Percentiles rank a stretch among this genome's conserved stretches.
Conservation (phyloP, 1,140 invertebrate genomes). For the Zaprionus africanus region DNA sequence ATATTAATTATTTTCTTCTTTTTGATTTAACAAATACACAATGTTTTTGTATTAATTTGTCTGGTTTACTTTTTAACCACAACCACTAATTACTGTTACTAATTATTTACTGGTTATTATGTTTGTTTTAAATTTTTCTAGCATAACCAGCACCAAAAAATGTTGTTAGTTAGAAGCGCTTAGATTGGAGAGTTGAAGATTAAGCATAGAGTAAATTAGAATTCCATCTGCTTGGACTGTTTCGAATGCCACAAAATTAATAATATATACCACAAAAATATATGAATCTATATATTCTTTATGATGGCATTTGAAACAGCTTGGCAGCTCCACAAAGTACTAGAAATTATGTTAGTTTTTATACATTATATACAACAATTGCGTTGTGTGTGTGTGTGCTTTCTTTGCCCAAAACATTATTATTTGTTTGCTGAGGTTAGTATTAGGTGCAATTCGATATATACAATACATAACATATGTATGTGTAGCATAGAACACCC, state of each 20-base stretch:
- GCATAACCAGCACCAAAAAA: conserved; percentile 66
- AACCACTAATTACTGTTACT: conserved; percentile 46
- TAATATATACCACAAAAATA: conserved; percentile 17
- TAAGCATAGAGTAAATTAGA: conserved; percentile 25
- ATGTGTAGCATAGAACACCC: conserved; percentile 40
- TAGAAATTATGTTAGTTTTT: conserved; percentile 16
- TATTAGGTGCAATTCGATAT: conserved; percentile 41
- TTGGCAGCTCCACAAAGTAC: neutral
- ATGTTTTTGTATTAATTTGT: conserved; percentile 25
- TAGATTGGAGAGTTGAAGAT: conserved; percentile 59
- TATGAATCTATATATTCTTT: neutral
- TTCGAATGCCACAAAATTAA: conserved; percentile 10
- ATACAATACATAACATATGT: conserved; percentile 21
- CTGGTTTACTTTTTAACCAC: conserved; percentile 37
- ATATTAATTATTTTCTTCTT: neutral
- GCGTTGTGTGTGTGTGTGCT: neutral
- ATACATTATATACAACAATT: conserved; percentile 29
- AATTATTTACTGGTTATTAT: conserved; percentile 22
- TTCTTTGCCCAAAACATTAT: neutral
- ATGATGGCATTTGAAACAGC: conserved; percentile 6
- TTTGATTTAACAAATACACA: conserved; percentile 27
- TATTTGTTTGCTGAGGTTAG: conserved; percentile 15
- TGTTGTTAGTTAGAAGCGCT: conserved; percentile 70
- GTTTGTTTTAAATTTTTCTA: conserved; percentile 33
- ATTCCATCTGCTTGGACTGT: conserved; percentile 1